Base-by-base conservation (phyloP, 2,888 invertebrate genomes). In the Drosophila fungiperda region DNA sequence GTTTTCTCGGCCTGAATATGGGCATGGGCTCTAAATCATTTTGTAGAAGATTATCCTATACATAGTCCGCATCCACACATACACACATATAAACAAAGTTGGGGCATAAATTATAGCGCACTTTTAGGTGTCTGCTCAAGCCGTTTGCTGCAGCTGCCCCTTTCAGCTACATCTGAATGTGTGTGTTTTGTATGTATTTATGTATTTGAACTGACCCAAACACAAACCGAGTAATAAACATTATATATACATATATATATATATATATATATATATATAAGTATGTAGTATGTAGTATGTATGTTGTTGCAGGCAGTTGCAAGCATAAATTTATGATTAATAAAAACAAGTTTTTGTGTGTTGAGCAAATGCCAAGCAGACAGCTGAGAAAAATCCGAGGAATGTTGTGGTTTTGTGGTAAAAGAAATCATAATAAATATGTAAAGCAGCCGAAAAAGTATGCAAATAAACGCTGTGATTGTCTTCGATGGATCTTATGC, bases 381-480 rank as follows among this genome's bases (percentile, higher is more conserved):
- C n/a, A 35, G 35, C 20, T 3, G 9, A 29, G n/a, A 2, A 11
- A 48, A 54, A 29, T 7, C 0, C 17, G 26, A 26, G 1, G 11
- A 17, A 35, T 32, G 4, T 8, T 9, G 42, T 9, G 45, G 42
- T 11, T 15, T 7, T 33, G 9, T 38, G 36, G 32, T n/a, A 68
- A 68, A 73, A 57, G 74, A 76, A 83, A 83, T 77, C 72, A 79
- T 83, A 74, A 77, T 76, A 79, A 78, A 75, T 87, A 85, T 85
- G 85, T 78, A 82, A 85, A 85, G 72, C 70, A 82, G 86, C 68
- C 77, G 54, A 72, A 29, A 78, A 80, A 84, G 76, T 82, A 84
- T 82, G 89, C 83, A 86, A 88, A 86, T 88, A 82, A 89, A 82
- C 65, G 76, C 75, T 77, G 78, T 59, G 82, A 87, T 87, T 80